phyloP scores from a whole-genome alignment of 2,888 invertebrate species.

The Chironomus riparius region DNA sequence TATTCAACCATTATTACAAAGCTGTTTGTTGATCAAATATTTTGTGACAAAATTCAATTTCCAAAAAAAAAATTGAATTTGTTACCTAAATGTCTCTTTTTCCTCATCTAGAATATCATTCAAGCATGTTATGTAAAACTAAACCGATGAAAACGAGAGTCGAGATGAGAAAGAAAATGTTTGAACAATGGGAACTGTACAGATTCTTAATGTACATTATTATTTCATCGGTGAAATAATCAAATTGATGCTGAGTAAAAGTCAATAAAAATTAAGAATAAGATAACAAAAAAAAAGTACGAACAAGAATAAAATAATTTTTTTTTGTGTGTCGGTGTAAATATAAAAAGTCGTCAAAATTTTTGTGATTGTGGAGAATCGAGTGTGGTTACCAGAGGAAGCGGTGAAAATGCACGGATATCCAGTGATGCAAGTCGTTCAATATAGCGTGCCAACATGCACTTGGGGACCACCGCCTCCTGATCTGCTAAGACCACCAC shows the following conservation, averaged over 20 bases:
- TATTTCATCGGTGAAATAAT: too few species aligned
- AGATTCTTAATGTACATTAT: too few species aligned
- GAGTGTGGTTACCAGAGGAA: constrained; percentile 25
- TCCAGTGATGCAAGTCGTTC: constrained; percentile 57
- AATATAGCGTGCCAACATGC: constrained; percentile 48
- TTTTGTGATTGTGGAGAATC: constrained; percentile 24
- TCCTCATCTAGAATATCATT: background rate
- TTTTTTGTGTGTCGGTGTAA: constrained; percentile 1
- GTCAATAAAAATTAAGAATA: background rate
- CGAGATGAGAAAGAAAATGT: too few species aligned
- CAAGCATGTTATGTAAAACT: too few species aligned
- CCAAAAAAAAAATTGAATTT: too few species aligned
- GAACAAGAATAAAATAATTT: background rate
- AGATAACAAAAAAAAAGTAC: background rate
- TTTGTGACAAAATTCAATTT: too few species aligned
- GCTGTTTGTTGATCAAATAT: too few species aligned
- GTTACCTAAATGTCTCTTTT: background rate
- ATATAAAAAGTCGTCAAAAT: constrained; percentile 23
- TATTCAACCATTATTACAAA: too few species aligned
- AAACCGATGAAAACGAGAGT: too few species aligned
- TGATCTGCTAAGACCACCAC: constrained; percentile 33
- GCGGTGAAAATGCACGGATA: constrained; percentile 48
- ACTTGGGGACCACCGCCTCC: constrained; percentile 38
- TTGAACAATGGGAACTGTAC: too few species aligned
- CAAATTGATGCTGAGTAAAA: too few species aligned